Evolutionary conservation across 2,797 vertebrate species (phyloP), one percentile per base, ranked within the genome.

Genomic region (Crocidura indochinensis): DNA sequence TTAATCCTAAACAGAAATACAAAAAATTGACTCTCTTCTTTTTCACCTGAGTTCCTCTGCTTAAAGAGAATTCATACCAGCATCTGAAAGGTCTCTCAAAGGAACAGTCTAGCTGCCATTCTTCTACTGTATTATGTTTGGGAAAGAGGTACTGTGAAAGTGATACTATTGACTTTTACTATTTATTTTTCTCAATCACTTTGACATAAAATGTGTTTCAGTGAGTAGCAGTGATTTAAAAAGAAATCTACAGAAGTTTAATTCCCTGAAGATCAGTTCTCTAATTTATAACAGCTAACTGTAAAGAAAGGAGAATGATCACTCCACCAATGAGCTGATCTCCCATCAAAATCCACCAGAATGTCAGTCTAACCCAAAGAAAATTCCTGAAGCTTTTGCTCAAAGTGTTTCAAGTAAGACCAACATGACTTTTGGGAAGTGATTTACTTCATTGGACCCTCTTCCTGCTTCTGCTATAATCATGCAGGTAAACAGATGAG

Each of bases 121-220:
- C 76, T 75, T 82, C 46, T 29, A 22, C 31, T 65, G 26, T 20
- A 17, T 65, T 67, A 26, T 62, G 20, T 22, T 87, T 87, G 80
- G 53, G 44, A 68, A 84, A 94, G 53, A 78, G 38, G 78, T 27
- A 68, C 88, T 92, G 38, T 93, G 92, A 93, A 94, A 93, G 84
- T 73, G 53, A 89, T 93, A 72, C 53, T 22, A 5, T n/a, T 78
- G 74, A 86, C 72, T 87, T 87, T 72, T 29, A 67, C 24, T 69
- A 76, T 94, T 95, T 93, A 82, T 92, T 91, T 95, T 76, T 84
- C 91, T 87, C 44, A 27, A 74, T 90, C 72, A 64, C 38, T 71
- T 81, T 74, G 74, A 20, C 22, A 72, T 88, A 46, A 67, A 67
- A 72, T 84, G 38, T 47, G 4, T 27, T 89, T 69, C 64, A 67